A percentile compares a stretch with the other conserved stretches of the same genome.
phyloP scores from a whole-genome alignment of 2,113 vertebrate species.

The Coturnix japonica region DNA sequence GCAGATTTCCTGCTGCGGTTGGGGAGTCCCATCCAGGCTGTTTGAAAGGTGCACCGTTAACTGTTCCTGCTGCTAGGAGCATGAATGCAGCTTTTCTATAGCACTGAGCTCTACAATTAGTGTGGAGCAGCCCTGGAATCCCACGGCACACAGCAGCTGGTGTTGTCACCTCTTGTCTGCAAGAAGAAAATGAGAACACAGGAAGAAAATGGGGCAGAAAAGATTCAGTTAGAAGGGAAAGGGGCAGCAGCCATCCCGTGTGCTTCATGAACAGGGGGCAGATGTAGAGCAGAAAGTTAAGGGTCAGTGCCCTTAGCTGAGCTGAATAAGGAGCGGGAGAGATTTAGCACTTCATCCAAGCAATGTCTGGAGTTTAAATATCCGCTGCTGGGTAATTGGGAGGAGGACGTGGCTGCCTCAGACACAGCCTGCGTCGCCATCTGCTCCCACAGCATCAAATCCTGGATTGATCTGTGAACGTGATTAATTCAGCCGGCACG shows the following conservation, averaged over 20 bases:
- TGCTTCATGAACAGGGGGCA: background rate
- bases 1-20: background rate
- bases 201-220: conserved; percentile 36
- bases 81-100: background rate
- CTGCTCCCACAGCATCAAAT: conserved; percentile 57
- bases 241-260: background rate
- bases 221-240: background rate
- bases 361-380: background rate
- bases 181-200: background rate
- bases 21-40: background rate
- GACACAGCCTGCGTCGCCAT: conserved; percentile 37
- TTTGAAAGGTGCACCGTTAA: background rate
- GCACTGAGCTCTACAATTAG: background rate
- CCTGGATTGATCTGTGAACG: background rate
- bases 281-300: background rate
- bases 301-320: background rate
- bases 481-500: conserved; percentile 37
- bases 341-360: background rate
- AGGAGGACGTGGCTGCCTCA: background rate
- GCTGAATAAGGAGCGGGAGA: background rate
- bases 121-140: background rate
- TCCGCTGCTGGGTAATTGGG: background rate
- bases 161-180: background rate
- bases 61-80: background rate
- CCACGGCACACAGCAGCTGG: background rate